These are phyloP conservation scores for Nylanderia fulva DNA, from an alignment of 1,140 invertebrate species.

Conservation along the genomic window DNA sequence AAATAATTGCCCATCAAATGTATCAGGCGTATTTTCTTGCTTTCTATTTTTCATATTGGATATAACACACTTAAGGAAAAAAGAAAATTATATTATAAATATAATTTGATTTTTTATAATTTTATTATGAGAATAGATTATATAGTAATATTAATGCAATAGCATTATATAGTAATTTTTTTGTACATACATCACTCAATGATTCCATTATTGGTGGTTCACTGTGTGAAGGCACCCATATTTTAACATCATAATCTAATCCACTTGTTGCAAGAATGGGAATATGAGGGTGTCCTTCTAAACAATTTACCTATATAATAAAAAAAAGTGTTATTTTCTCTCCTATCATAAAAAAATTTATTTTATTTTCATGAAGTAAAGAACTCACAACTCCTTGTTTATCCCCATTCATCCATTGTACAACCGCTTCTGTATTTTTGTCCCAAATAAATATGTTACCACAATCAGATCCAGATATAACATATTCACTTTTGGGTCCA, in stretches of 20 bases:
- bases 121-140: too few species aligned
- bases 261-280: constrained; percentile 96
- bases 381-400: constrained; percentile 93
- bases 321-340: constrained; percentile 11
- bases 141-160: too few species aligned
- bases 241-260: constrained; percentile 96
- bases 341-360: constrained; percentile 2
- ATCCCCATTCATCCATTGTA: constrained; percentile 95
- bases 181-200: constrained; percentile 85
- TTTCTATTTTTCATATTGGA: constrained; percentile 85
- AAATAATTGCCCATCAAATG: constrained; percentile 87
- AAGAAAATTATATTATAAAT: constrained; percentile 27
- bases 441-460: constrained; percentile 98
- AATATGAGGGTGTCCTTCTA: constrained; percentile 95
- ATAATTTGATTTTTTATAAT: too few species aligned
- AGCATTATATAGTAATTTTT: too few species aligned
- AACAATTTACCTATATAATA: constrained; percentile 92
- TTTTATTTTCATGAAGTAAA: constrained; percentile 25
- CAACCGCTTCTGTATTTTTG: constrained; percentile 94
- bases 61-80: constrained; percentile 79
- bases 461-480: constrained; percentile 98
- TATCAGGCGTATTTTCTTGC: constrained; percentile 83
- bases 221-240: constrained; percentile 94
- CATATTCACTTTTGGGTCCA: constrained; percentile 95
- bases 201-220: constrained; percentile 86